Conservation (phyloP, 2,113 vertebrate genomes). For the Neotoma lepida region DNA sequence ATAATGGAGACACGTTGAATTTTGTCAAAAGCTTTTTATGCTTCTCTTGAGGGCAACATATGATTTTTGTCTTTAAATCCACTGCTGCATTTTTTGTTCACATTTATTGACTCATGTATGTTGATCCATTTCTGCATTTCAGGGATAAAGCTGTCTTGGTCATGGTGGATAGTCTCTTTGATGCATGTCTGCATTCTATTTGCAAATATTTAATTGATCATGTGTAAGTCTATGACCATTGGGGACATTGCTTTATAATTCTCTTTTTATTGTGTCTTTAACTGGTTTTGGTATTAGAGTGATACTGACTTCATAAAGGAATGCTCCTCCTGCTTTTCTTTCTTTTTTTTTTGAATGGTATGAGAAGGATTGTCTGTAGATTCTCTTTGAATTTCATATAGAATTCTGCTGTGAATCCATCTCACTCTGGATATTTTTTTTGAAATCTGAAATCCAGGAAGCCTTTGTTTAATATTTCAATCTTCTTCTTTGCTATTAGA, state of each 20-base stretch:
- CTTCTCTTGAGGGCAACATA: too few relatives aligned
- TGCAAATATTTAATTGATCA: too few relatives aligned
- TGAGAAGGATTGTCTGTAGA: neutral
- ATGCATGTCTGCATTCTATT: neutral
- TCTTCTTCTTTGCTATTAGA: neutral
- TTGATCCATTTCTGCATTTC: too few relatives aligned
- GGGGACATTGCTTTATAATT: neutral
- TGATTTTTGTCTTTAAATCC: too few relatives aligned
- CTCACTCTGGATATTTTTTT: neutral
- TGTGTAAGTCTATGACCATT: neutral
- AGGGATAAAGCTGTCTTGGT: too few relatives aligned
- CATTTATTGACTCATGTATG: too few relatives aligned
- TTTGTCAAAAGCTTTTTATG: too few relatives aligned
- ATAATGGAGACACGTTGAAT: neutral
- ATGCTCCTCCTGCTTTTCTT: neutral
- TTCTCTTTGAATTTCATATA: neutral
- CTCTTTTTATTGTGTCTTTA: neutral
- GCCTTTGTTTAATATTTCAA: neutral
- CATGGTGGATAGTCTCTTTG: too few relatives aligned
- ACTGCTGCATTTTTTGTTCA: too few relatives aligned
- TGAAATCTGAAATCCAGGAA: neutral
- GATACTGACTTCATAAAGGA: neutral
- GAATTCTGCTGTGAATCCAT: neutral
- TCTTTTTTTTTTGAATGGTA: neutral
- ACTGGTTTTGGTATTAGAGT: neutral